Base-by-base conservation (phyloP, 1,140 invertebrate genomes). In the Lasioglossum baleicum region DNA sequence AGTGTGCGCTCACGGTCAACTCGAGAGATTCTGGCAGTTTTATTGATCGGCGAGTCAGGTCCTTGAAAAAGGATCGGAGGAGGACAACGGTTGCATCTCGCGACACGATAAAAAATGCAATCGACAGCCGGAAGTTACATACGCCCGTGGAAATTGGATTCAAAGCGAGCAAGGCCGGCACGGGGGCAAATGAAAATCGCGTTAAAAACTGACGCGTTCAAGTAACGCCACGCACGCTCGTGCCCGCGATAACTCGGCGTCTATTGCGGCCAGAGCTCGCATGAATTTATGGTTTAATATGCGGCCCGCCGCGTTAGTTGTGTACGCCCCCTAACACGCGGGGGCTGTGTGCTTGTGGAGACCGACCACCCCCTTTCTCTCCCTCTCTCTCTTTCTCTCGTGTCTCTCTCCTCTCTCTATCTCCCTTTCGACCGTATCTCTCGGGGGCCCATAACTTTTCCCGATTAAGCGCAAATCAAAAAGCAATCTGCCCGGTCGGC, bases 401-500 rank as follows among this genome's bases (percentile, higher is more conserved):
- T 72, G 74, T 35, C 48, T 51, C 51, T 53, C 13, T 53, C 44
- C n/a, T 13, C 20, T 63, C 66, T 82, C 75, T 77, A 67, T 87
- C 82, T 67, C 81, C 82, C 71, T 76, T 83, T 73, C 77, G 53
- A 60, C 75, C 83, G 82, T 81, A 83, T 85, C 83, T 85, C 88
- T 82, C 81, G 61, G 80, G 83, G 76, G 82, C 83, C 88, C 90
- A 90, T 91, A 91, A 91, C 90, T 91, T 91, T 91, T 88, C 89
- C 85, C 89, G 90, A 91, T 91, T 91, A 91, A 91, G 87, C 89
- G 90, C 90, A 91, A 91, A 91, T 91, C 89, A 90, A 91, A 91
- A 91, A 91, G 90, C 90, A 91, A 91, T 91, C 89, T 91, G 79
- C 88, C 75, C 75, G 70, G 81, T 83, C 83, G 68, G 83, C 82